Percentiles rank a stretch among this genome's conserved stretches.
Conservation (phyloP, 2,797 vertebrate species). For the Megalops cyprinoides region DNA sequence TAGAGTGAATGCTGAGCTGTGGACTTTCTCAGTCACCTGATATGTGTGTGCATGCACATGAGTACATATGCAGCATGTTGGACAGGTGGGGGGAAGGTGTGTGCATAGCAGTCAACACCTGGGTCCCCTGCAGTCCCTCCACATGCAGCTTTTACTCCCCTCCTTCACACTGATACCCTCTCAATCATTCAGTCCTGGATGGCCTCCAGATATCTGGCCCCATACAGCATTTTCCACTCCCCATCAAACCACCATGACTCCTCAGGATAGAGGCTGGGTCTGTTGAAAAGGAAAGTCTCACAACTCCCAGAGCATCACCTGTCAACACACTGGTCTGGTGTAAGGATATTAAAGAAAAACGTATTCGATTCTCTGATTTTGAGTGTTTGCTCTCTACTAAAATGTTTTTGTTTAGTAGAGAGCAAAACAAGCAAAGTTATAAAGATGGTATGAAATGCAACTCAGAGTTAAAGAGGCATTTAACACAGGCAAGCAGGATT, state of each 20-base stretch:
- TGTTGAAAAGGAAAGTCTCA: background rate
- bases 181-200: slow-evolving; percentile 5
- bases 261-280: background rate
- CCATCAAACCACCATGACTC: background rate
- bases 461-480: background rate
- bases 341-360: no score
- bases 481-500: background rate
- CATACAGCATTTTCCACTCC: background rate
- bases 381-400: no score
- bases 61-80: no score
- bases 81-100: background rate
- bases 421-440: background rate
- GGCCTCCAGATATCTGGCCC: background rate
- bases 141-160: background rate
- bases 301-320: no score
- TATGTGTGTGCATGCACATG: no score
- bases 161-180: background rate
- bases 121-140: background rate
- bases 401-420: background rate
- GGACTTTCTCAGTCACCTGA: no score
- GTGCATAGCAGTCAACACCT: background rate
- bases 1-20: no score
- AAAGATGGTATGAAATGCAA: background rate
- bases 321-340: no score
- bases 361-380: no score